Evolutionary conservation across 2,113 vertebrate species (phyloP), one percentile per base, ranked within the genome.

Genomic region (Lipotes vexillifer): DNA sequence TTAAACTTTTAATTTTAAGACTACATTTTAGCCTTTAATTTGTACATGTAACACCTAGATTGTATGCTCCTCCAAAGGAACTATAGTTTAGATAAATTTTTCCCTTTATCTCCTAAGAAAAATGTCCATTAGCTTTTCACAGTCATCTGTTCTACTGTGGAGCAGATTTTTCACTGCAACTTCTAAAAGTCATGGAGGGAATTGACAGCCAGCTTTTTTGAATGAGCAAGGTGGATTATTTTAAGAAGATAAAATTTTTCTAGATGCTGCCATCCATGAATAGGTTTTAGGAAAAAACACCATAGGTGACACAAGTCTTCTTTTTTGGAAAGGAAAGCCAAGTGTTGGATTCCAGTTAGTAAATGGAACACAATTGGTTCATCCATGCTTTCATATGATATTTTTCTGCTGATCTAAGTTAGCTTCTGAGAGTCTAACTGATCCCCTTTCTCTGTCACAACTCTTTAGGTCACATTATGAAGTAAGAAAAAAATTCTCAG

Each of bases 401-500:
- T 57, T 75, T 52, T 85, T 89, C 89, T 68, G 33, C 85, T 69
- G 65, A 66, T 68, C 77, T 38, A 68, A 2, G 29, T 69, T 75
- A 88, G 68, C 72, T 84, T 46, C 72, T 77, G 66, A 44, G 38
- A 84, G 14, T 69, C 91, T 21, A 57, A 38, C 61, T 11, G 61
- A 89, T 93, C 38, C 2, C 10, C 80, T 93, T 85, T 81, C 74
- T 90, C 69, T 63, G 75, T 63, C 61, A 91, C 36, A 49, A n/a
- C 9, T 92, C 65, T 74, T 69, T 33, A 59, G 65, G 55, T 97
- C 87, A 83, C 74, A 71, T 66, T 78, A 80, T 95, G 59, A 87
- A 75, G 57, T 78, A 89, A 88, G 77, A 61, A 92, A 96, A 93
- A 93, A 84, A 71, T 93, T 86, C 91, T 90, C 88, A 91, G 91